phyloP scores from a whole-genome alignment of 2,888 invertebrate genomes.

The Iselma pallidipennis region DNA sequence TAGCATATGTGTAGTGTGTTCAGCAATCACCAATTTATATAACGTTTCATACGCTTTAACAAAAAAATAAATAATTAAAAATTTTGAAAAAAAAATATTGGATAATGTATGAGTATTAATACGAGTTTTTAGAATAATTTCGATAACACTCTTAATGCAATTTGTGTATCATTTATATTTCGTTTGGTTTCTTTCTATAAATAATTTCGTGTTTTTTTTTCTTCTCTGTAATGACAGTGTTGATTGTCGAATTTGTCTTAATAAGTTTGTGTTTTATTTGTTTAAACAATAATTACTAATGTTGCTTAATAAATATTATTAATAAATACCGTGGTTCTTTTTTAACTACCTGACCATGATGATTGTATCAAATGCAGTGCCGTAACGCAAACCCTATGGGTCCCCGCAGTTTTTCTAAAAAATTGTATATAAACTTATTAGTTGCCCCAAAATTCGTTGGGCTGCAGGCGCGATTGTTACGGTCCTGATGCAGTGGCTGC shows the following conservation, averaged over 20 bases:
- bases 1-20: slow-evolving; percentile 48
- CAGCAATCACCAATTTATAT: slow-evolving; percentile 48
- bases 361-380: too few species aligned
- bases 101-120: slow-evolving; percentile 15
- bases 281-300: slow-evolving; percentile 28
- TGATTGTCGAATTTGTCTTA: slow-evolving; percentile 11
- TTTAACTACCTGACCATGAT: too few species aligned
- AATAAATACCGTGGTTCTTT: slow-evolving; percentile 5
- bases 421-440: too few species aligned
- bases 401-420: too few species aligned
- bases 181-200: not conserved
- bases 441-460: too few species aligned
- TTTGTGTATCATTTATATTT: slow-evolving; percentile 5
- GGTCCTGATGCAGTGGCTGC: too few species aligned
- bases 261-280: slow-evolving; percentile 13
- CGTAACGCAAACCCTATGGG: too few species aligned
- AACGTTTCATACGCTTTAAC: slow-evolving; percentile 49
- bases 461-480: too few species aligned
- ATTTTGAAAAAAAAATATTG: not conserved
- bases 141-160: slow-evolving; percentile 10
- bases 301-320: slow-evolving; percentile 38
- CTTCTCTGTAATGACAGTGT: slow-evolving; percentile 17
- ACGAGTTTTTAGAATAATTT: slow-evolving; percentile 3
- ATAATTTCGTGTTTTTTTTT: slow-evolving; percentile 6
- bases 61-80: not conserved